Evolutionary conservation across 2,888 invertebrate species (phyloP).

Genomic region (Acheta domesticus): DNA sequence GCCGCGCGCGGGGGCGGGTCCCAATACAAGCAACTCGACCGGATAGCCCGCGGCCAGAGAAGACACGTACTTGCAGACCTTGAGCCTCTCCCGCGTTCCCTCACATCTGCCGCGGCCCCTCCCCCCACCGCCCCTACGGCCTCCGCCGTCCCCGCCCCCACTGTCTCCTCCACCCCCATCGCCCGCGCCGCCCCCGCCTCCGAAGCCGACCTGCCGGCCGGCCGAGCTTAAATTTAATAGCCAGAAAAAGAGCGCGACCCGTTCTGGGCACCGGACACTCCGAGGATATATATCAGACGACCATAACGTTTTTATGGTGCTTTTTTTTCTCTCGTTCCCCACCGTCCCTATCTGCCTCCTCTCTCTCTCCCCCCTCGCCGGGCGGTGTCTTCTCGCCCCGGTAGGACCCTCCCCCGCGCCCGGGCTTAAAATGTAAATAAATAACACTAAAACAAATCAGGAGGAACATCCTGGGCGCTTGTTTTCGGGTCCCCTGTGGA

Average conservation of each 20-base stretch:
- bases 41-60: background rate
- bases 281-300: constrained; percentile 18
- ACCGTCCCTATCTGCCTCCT: no score
- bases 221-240: constrained; percentile 7
- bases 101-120: background rate
- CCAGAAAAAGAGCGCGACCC: background rate
- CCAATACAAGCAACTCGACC: background rate
- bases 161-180: background rate
- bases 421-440: constrained; percentile 28
- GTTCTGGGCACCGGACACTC: background rate
- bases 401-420: background rate
- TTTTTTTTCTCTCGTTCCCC: background rate
- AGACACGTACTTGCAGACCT: constrained; percentile 18
- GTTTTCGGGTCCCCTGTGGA: background rate
- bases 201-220: background rate
- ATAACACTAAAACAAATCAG: constrained; percentile 23
- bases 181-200: background rate
- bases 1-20: background rate
- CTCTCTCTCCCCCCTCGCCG: background rate
- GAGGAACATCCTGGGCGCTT: background rate
- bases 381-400: background rate
- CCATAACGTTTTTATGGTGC: background rate
- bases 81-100: background rate
- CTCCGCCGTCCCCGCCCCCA: background rate
- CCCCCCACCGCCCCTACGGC: background rate